Percentiles rank a stretch among this genome's conserved stretches.
phyloP scores from a whole-genome alignment of 2,797 vertebrate species.

The Tangara arthus region DNA sequence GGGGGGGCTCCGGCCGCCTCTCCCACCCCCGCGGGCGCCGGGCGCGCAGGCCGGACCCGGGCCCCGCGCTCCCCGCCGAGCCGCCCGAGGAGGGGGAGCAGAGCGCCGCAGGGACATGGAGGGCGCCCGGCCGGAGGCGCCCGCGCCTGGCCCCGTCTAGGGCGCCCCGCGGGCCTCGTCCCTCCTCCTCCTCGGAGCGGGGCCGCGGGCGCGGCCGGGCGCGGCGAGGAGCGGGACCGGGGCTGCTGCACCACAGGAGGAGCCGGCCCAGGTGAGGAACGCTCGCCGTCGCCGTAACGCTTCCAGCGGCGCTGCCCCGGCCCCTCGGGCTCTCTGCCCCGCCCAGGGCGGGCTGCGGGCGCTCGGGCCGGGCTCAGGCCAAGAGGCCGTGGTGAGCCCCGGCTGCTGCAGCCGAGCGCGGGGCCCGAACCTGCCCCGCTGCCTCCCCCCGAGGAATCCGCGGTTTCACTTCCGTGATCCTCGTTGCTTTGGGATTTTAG shows the following conservation, averaged over 20 bases:
- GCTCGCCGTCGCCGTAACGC: rapidly evolving
- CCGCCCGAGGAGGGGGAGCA: slow-evolving; percentile 9
- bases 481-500: rapidly evolving
- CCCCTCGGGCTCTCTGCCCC: neutral
- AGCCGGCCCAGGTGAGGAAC: slow-evolving; percentile 20
- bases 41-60: neutral
- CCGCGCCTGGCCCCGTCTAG: slow-evolving; percentile 1
- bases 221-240: neutral
- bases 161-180: slow-evolving; percentile 1
- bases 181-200: neutral
- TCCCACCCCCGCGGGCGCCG: neutral
- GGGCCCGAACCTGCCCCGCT: neutral
- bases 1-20: neutral
- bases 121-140: neutral
- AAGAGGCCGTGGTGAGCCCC: rapidly evolving
- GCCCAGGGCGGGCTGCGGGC: too few species aligned
- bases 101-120: neutral
- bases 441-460: rapidly evolving
- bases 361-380: neutral
- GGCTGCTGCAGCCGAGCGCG: neutral
- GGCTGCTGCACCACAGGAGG: neutral
- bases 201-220: neutral
- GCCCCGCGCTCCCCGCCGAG: neutral
- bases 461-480: rapidly evolving
- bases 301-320: too few species aligned